Evolutionary conservation across 2,113 vertebrate species (phyloP).

Genomic region (Melanocharis versteri): DNA sequence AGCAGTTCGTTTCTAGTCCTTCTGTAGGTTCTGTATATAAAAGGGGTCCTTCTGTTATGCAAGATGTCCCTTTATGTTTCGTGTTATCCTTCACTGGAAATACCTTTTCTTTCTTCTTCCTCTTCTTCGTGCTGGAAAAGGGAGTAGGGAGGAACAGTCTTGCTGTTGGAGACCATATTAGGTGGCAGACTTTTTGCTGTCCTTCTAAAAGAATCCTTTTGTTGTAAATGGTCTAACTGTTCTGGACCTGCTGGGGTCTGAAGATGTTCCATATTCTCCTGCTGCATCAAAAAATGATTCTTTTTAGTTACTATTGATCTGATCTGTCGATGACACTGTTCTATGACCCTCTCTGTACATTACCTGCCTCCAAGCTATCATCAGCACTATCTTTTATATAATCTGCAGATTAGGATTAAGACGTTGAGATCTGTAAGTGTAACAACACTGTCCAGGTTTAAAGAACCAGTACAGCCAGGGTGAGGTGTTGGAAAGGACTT

Average conservation of each 20-base stretch:
- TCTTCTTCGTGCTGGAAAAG: not conserved
- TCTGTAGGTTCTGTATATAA: not conserved
- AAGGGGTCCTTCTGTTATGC: not conserved
- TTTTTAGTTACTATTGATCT: not conserved
- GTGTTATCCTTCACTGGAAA: not conserved
- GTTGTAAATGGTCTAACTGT: not conserved
- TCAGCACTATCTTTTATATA: not conserved
- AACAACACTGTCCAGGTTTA: not conserved
- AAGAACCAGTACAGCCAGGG: not conserved
- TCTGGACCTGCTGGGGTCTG: not conserved
- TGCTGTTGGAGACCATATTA: not conserved
- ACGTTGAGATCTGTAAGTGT: not conserved
- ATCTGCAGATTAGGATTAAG: not conserved
- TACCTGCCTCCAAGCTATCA: not conserved
- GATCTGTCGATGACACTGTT: not conserved
- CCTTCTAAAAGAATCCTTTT: not conserved
- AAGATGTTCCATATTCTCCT: not conserved
- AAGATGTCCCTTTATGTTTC: not conserved
- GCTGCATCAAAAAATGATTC: not conserved
- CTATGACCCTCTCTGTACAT: not conserved
- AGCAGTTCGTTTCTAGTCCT: not conserved
- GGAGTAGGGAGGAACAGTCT: not conserved
- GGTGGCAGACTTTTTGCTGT: not conserved
- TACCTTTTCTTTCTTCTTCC: not conserved
- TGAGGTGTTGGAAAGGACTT: not conserved